Evolutionary conservation across 2,888 invertebrate genomes (phyloP).

Genomic region (Drosophila tanythrix): DNA sequence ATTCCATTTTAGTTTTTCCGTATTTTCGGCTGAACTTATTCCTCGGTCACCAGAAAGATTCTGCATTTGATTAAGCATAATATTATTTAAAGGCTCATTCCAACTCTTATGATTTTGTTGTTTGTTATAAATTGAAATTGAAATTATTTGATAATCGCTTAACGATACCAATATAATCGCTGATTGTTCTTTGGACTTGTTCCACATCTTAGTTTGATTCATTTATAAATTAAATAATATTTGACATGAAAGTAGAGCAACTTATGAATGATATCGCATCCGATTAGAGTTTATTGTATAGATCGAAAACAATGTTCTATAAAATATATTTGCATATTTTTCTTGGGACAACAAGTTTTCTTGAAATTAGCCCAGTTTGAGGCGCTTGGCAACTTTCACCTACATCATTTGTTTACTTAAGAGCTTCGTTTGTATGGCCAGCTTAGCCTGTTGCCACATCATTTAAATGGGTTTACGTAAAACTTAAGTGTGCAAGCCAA

Average conservation of each 20-base stretch:
- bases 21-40: not conserved
- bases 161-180: not conserved
- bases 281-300: not conserved
- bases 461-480: conserved; percentile 64
- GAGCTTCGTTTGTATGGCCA: conserved; percentile 35
- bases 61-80: not conserved
- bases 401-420: conserved; percentile 28
- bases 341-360: not conserved
- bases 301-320: not conserved
- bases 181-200: not conserved
- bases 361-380: conserved; percentile 15
- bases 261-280: not conserved
- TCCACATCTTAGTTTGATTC: not conserved
- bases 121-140: not conserved
- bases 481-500: conserved; percentile 50
- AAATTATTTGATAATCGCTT: not conserved
- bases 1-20: not conserved
- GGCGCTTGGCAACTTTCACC: conserved; percentile 43
- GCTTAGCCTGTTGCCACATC: conserved; percentile 46
- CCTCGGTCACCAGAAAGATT: not conserved
- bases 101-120: not conserved
- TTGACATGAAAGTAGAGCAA: not conserved
- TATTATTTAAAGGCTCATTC: not conserved
- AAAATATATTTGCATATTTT: not conserved
- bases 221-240: too few relatives aligned